Conservation (phyloP, 2,113 vertebrate species). For the Aphelocoma coerulescens region DNA sequence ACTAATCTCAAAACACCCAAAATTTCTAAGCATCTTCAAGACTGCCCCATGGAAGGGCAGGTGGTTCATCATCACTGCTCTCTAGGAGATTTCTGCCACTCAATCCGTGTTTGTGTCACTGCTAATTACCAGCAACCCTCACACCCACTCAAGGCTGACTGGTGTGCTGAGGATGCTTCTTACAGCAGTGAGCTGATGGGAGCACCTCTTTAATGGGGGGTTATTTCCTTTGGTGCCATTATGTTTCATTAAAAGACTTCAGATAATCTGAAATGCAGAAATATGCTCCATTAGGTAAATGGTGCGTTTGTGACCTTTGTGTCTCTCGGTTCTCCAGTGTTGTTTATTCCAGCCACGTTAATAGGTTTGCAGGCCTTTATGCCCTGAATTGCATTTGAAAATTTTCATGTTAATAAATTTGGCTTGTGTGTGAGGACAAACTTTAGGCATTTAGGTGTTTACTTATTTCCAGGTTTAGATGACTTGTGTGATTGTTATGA, state of each 20-base stretch:
- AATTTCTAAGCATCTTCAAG: neutral
- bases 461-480: neutral
- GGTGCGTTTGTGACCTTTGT: neutral
- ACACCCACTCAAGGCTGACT: accelerated
- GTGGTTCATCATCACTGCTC: neutral
- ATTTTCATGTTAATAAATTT: neutral
- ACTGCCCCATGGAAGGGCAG: neutral
- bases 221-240: neutral
- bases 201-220: neutral
- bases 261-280: neutral
- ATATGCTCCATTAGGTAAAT: neutral
- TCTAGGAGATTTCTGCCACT: neutral
- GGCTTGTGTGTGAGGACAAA: neutral
- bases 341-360: neutral
- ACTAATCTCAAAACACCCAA: neutral
- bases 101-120: neutral
- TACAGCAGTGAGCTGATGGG: neutral
- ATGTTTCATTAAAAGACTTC: neutral
- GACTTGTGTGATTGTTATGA: neutral
- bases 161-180: neutral
- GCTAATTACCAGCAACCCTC: neutral
- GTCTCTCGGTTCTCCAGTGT: neutral
- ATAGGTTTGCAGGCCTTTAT: neutral
- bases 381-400: neutral
- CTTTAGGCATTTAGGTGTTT: neutral